Conservation (phyloP, 2,888 invertebrate genomes). For the Hyposoter didymator region DNA sequence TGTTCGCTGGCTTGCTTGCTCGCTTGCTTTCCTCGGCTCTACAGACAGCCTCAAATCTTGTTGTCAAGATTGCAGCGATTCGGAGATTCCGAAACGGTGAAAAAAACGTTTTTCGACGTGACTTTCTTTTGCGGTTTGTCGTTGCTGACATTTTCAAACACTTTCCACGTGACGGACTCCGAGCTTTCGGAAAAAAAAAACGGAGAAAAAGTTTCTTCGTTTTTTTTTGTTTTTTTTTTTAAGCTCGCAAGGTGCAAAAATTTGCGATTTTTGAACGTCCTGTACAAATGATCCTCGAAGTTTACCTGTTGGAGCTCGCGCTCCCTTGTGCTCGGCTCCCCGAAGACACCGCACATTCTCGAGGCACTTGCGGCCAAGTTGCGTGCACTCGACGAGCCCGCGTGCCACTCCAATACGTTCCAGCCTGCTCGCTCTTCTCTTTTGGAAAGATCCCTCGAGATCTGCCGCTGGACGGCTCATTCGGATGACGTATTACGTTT, state of each 20-base stretch:
- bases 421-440: conserved; percentile 25
- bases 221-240: background rate
- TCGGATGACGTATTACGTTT: conserved; percentile 13
- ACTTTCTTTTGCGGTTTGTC: background rate
- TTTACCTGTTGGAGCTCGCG: conserved; percentile 48
- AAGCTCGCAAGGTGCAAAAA: background rate
- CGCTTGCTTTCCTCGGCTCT: conserved; percentile 3
- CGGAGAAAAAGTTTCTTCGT: background rate
- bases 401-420: conserved; percentile 7
- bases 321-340: conserved; percentile 53
- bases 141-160: background rate
- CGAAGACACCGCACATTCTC: conserved; percentile 69
- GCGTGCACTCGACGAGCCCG: conserved; percentile 60
- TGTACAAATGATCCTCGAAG: conserved; percentile 22
- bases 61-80: background rate
- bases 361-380: conserved; percentile 69
- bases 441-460: conserved; percentile 12
- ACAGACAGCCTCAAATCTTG: background rate
- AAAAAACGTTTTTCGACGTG: background rate
- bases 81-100: background rate
- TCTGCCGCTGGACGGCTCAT: conserved; percentile 5
- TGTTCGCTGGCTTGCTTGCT: conserved; percentile 25
- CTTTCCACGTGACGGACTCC: background rate
- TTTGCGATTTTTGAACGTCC: background rate
- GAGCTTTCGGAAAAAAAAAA: no score